Percentiles rank a stretch among this genome's conserved stretches.
Conservation (phyloP, 92 coral and sea anemone genomes). For the Epizoanthus scotinus region DNA sequence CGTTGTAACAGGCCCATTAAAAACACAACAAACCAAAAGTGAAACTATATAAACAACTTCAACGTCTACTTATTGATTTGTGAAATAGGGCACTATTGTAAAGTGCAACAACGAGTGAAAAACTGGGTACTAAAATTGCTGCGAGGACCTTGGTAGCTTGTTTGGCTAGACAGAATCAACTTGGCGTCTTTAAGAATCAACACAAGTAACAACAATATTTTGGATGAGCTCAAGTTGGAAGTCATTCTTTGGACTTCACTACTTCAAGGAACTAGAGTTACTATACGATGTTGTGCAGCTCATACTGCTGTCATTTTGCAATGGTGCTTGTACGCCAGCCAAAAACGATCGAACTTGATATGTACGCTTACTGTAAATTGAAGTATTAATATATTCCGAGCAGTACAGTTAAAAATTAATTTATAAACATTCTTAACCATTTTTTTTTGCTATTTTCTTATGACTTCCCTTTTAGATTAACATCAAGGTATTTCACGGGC, state of each 20-base stretch:
- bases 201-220: constrained; percentile 26
- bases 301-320: too few species aligned
- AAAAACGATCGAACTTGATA: too few species aligned
- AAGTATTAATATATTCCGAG: too few species aligned
- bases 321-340: too few species aligned
- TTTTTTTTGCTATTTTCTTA: constrained; percentile 6
- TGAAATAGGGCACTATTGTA: constrained; percentile 26
- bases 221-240: constrained; percentile 23
- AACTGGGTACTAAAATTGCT: constrained; percentile 30
- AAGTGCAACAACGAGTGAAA: constrained; percentile 30
- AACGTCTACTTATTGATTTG: constrained; percentile 25
- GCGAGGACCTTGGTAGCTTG: constrained; percentile 21
- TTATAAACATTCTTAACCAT: constrained; percentile 13
- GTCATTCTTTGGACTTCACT: constrained; percentile 18
- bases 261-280: constrained; percentile 17
- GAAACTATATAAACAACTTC: constrained; percentile 25
- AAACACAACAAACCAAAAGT: constrained; percentile 33
- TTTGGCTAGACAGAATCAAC: constrained; percentile 25
- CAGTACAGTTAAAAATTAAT: constrained; percentile 20
- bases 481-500: constrained; percentile 22
- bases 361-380: too few species aligned
- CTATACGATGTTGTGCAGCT: too few species aligned
- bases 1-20: constrained; percentile 32
- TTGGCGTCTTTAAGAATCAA: constrained; percentile 28
- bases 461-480: constrained; percentile 13